Conservation (phyloP, 2,797 vertebrate genomes). For the Alfaro cultratus region DNA sequence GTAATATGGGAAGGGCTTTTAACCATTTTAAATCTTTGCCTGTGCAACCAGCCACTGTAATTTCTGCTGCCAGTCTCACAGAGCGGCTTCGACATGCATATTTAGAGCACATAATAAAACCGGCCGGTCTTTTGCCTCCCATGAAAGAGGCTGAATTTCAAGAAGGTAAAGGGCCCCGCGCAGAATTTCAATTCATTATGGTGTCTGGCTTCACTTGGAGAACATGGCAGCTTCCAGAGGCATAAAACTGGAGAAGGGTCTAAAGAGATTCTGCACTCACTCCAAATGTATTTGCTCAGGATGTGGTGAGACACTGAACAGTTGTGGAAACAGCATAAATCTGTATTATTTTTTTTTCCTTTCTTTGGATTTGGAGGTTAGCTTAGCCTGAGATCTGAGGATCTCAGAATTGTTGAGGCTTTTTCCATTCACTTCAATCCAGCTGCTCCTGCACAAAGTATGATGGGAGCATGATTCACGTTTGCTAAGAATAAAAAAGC, state of each 20-base stretch:
- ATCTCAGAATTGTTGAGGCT: constrained; percentile 36
- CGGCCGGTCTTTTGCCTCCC: constrained; percentile 17
- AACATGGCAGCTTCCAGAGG: constrained; percentile 24
- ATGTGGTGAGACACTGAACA: constrained; percentile 36
- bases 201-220: constrained; percentile 37
- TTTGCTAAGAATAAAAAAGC: constrained; percentile 30
- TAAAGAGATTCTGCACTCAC: constrained; percentile 19
- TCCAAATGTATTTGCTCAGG: constrained; percentile 45
- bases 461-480: constrained; percentile 46
- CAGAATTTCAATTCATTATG: constrained; percentile 42
- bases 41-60: constrained; percentile 30
- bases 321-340: constrained; percentile 47
- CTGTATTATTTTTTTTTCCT: constrained; percentile 14
- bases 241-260: constrained; percentile 34
- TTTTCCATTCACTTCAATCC: constrained; percentile 40
- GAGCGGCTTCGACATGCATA: constrained; percentile 40
- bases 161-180: constrained; percentile 21
- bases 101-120: constrained; percentile 45
- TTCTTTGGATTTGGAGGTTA: constrained; percentile 41
- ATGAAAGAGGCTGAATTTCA: constrained; percentile 42
- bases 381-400: constrained; percentile 47
- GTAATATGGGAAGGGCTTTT: constrained; percentile 31
- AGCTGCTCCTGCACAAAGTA: constrained; percentile 29
- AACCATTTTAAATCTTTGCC: constrained; percentile 53
- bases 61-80: constrained; percentile 31